phyloP scores from a whole-genome alignment of 1,140 invertebrate species.

The Condylostylus longicornis region DNA sequence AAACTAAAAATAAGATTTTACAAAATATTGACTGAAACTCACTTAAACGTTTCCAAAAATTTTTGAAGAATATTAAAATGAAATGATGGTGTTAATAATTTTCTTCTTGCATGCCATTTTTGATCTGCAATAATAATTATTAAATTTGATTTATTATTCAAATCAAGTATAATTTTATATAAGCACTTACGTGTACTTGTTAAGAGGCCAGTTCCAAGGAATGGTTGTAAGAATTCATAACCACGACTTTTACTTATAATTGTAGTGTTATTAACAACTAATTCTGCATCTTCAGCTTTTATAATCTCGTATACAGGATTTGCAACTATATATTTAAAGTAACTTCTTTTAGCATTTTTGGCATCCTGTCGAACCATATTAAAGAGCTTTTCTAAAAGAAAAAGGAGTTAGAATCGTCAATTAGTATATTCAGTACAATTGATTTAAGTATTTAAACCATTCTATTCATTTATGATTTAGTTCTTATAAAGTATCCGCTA shows the following conservation, averaged over 20 bases:
- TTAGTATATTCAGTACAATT: no score
- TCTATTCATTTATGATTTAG: no score
- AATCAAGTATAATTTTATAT: neutral
- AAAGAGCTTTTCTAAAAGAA: constrained; percentile 3
- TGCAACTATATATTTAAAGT: constrained; percentile 14
- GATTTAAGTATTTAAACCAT: no score
- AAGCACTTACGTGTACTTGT: constrained; percentile 39
- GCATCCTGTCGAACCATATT: neutral
- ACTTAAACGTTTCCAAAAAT: constrained; percentile 54
- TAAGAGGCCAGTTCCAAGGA: constrained; percentile 49
- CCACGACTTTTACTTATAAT: constrained; percentile 19
- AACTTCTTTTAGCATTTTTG: constrained; percentile 9
- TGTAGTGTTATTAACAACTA: constrained; percentile 19
- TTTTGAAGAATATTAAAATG: constrained; percentile 74
- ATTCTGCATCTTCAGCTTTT: constrained; percentile 20
- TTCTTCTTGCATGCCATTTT: constrained; percentile 65
- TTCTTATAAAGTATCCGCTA: no score
- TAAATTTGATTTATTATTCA: neutral
- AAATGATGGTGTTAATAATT: constrained; percentile 74
- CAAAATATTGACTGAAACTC: no score
- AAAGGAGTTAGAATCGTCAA: no score
- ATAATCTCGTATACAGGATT: constrained; percentile 19
- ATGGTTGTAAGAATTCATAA: constrained; percentile 43
- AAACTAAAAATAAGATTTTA: constrained; percentile 1
- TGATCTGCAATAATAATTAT: constrained; percentile 18